Evolutionary conservation across 2,888 invertebrate genomes (phyloP).

Genomic region (Zonitis immaculata): DNA sequence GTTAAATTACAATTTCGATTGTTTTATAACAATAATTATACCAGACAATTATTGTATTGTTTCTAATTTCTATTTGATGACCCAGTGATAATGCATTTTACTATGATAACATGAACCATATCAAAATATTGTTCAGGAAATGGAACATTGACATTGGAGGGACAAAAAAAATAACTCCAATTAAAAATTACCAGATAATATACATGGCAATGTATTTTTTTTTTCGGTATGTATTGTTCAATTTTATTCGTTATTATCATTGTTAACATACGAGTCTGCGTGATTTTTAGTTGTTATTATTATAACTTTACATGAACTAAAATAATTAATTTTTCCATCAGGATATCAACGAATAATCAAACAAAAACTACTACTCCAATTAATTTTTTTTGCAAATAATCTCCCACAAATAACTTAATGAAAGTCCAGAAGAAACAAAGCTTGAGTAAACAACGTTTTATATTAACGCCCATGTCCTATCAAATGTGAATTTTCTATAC

Average conservation of each 20-base stretch:
- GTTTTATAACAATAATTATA: not conserved
- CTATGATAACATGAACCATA: not conserved
- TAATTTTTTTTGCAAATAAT: too few species aligned
- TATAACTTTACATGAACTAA: not conserved
- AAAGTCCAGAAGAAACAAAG: too few species aligned
- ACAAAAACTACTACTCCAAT: too few species aligned
- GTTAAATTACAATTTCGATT: slow-evolving; percentile 19
- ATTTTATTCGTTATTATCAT: not conserved
- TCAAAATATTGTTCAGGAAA: not conserved
- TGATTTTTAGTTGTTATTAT: not conserved
- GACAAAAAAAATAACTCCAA: not conserved
- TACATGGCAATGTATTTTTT: not conserved
- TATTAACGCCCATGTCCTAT: too few species aligned
- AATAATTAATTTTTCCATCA: not conserved
- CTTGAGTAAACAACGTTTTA: too few species aligned
- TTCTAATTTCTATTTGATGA: not conserved
- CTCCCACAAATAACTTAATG: too few species aligned
- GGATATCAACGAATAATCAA: not conserved
- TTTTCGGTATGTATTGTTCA: too few species aligned
- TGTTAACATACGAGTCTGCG: not conserved
- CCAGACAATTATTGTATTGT: not conserved
- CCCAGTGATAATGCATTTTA: not conserved
- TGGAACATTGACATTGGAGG: not conserved
- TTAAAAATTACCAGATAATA: not conserved
- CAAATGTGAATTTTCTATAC: too few species aligned